phyloP scores from a whole-genome alignment of 2,888 invertebrate species.

The Plagiodera versicolora region DNA sequence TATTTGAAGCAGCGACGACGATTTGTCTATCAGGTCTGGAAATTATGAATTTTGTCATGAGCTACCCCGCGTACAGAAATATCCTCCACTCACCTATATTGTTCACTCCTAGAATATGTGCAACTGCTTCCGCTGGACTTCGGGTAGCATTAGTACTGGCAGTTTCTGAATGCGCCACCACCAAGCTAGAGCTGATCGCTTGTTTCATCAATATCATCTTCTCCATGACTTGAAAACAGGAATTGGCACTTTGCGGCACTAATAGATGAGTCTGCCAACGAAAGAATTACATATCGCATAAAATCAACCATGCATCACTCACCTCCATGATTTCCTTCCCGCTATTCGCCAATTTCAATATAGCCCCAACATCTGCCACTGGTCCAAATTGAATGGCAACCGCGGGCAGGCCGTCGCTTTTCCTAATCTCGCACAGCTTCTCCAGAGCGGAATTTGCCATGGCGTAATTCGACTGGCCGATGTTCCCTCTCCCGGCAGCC shows the following conservation, averaged over 20 bases:
- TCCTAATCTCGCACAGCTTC: slow-evolving; percentile 38
- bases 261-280: slow-evolving; percentile 7
- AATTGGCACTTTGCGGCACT: slow-evolving; percentile 29
- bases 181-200: slow-evolving; percentile 30
- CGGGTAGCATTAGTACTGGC: slow-evolving; percentile 3
- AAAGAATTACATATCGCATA: neutral
- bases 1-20: slow-evolving; percentile 29
- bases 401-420: slow-evolving; percentile 35
- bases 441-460: slow-evolving; percentile 42
- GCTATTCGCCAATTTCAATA: slow-evolving; percentile 29
- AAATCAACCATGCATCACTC: neutral
- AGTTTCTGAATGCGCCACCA: slow-evolving; percentile 19
- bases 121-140: slow-evolving; percentile 31
- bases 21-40: slow-evolving; percentile 31
- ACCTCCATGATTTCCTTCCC: slow-evolving; percentile 23
- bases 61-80: neutral
- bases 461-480: slow-evolving; percentile 40
- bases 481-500: slow-evolving; percentile 37
- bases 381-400: slow-evolving; percentile 42
- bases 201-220: slow-evolving; percentile 32
- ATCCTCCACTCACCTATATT: slow-evolving; percentile 27
- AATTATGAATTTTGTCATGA: neutral
- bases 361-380: slow-evolving; percentile 36
- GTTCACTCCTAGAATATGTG: slow-evolving; percentile 37
- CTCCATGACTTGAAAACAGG: slow-evolving; percentile 33